Percentiles rank a stretch among this genome's conserved stretches.
Evolutionary conservation across 1,140 invertebrate genomes (phyloP).

Genomic region (Oryctes rhinoceros): DNA sequence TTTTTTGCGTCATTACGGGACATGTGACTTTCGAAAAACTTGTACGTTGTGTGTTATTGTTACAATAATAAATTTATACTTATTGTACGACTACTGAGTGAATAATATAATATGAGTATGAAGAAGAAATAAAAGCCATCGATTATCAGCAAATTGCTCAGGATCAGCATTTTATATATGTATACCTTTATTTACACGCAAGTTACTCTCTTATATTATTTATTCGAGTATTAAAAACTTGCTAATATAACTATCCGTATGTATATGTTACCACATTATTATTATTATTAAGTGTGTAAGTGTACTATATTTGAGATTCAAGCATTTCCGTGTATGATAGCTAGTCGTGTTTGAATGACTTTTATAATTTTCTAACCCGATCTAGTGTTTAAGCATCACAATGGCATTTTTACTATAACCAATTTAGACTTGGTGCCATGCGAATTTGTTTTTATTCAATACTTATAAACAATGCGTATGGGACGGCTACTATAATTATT

Average conservation of each 20-base stretch:
- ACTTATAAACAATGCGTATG: neutral
- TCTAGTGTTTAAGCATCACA: slow-evolving; percentile 17
- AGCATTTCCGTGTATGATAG: neutral
- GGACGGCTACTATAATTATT: slow-evolving; percentile 5
- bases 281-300: neutral
- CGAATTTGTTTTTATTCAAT: neutral
- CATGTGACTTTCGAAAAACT: neutral
- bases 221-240: neutral
- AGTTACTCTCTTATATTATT: neutral
- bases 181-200: neutral
- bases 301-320: slow-evolving; percentile 14
- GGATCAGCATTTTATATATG: neutral
- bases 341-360: slow-evolving; percentile 13
- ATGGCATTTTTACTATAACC: slow-evolving; percentile 19
- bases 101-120: slow-evolving; percentile 3
- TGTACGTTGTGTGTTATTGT: slow-evolving; percentile 9
- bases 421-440: slow-evolving; percentile 9
- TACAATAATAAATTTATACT: neutral
- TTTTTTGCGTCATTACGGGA: neutral
- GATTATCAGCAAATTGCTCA: neutral
- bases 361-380: slow-evolving; percentile 14
- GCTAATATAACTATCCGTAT: neutral
- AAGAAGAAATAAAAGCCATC: neutral
- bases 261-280: slow-evolving; percentile 12
- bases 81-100: neutral